phyloP scores from a whole-genome alignment of 1,140 invertebrate genomes.

The Platorchestia sp. region DNA sequence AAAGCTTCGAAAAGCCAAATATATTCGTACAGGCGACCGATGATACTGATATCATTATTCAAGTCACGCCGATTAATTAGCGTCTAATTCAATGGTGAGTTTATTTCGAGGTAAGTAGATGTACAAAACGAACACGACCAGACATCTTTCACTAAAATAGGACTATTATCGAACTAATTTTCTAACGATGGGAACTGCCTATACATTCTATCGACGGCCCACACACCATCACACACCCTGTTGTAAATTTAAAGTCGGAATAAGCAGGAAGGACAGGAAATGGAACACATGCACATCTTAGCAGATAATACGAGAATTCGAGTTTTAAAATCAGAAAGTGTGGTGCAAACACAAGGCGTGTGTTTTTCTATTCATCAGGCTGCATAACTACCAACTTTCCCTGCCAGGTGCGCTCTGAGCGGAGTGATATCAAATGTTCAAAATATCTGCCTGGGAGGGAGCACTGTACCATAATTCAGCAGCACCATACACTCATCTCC shows the following conservation, averaged over 20 bases:
- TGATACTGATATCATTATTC: neutral
- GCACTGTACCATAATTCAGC: neutral
- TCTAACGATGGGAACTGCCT: neutral
- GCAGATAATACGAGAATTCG: neutral
- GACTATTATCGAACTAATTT: neutral
- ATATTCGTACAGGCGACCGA: neutral
- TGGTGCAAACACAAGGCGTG: neutral
- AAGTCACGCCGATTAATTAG: neutral
- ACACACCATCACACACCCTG: neutral
- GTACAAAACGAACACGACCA: no score
- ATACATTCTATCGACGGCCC: neutral
- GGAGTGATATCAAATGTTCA: neutral
- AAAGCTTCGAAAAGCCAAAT: neutral
- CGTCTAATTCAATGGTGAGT: neutral
- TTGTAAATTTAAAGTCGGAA: neutral
- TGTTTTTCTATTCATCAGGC: neutral
- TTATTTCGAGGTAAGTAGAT: neutral
- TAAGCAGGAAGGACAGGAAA: neutral
- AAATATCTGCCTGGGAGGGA: neutral
- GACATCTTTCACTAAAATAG: no score
- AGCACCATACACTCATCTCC: neutral
- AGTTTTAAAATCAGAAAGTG: neutral
- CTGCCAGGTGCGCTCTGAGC: neutral
- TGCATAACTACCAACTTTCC: neutral
- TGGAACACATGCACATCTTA: neutral